phyloP scores from a whole-genome alignment of 2,888 invertebrate species.

The Acronicta leporina region DNA sequence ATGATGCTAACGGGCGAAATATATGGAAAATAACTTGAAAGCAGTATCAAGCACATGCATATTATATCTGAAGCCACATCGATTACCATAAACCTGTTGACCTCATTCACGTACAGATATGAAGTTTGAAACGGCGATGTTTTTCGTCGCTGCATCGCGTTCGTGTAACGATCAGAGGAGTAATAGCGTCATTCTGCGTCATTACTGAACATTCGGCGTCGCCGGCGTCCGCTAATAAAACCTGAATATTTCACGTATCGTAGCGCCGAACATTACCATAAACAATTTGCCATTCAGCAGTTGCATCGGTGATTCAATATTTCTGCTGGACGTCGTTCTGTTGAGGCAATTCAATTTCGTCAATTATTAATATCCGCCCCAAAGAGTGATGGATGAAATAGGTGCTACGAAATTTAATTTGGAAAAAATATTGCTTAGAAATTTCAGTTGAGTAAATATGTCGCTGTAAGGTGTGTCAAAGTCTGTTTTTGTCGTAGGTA shows the following conservation, averaged over 20 bases:
- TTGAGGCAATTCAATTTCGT: slow-evolving; percentile 53
- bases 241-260: slow-evolving; percentile 76
- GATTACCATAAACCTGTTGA: slow-evolving; percentile 36
- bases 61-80: slow-evolving; percentile 25
- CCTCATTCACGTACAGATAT: slow-evolving; percentile 34
- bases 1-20: slow-evolving; percentile 6
- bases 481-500: too few relatives aligned
- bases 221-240: slow-evolving; percentile 70
- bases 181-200: slow-evolving; percentile 58
- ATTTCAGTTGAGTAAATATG: not conserved
- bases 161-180: slow-evolving; percentile 40
- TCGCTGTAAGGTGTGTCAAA: too few relatives aligned
- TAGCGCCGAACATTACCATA: slow-evolving; percentile 73
- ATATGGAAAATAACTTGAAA: slow-evolving; percentile 15
- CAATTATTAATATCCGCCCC: slow-evolving; percentile 50
- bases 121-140: slow-evolving; percentile 37
- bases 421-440: not conserved
- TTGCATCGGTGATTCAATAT: slow-evolving; percentile 74
- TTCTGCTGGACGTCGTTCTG: slow-evolving; percentile 62
- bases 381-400: slow-evolving; percentile 31
- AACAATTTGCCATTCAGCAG: slow-evolving; percentile 79
- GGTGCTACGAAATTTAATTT: not conserved
- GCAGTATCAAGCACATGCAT: slow-evolving; percentile 14
- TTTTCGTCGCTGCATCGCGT: slow-evolving; percentile 40
- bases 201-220: slow-evolving; percentile 60